phyloP scores from a whole-genome alignment of 2,797 vertebrate species.

The Lemur catta region DNA sequence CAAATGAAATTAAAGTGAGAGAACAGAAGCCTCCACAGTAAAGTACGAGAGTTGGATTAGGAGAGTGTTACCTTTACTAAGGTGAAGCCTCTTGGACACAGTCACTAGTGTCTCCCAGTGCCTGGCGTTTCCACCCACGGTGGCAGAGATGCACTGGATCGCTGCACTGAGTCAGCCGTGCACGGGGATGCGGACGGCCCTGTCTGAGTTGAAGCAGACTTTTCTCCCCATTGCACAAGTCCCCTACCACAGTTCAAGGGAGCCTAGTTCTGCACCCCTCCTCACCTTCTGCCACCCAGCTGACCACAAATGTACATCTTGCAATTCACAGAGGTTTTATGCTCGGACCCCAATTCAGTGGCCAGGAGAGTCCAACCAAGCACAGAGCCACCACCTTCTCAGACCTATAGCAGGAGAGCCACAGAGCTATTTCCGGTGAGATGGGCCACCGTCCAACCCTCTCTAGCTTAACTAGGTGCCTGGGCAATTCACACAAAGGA shows the following conservation, averaged over 20 bases:
- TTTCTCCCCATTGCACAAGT: neutral
- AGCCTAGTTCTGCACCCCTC: neutral
- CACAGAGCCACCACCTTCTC: neutral
- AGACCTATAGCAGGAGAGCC: neutral
- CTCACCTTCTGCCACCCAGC: neutral
- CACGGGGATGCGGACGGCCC: neutral
- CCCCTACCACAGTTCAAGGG: no score
- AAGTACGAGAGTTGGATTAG: conserved; percentile 50
- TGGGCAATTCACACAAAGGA: neutral
- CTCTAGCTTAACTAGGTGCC: neutral
- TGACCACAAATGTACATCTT: neutral
- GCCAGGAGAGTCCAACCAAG: neutral
- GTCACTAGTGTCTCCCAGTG: neutral
- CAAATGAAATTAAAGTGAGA: conserved; percentile 81
- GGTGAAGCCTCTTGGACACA: neutral
- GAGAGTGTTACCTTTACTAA: conserved; percentile 53
- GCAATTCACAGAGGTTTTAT: neutral
- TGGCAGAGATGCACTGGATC: neutral
- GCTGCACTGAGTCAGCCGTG: neutral
- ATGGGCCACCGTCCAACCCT: neutral
- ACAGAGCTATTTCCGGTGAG: rapidly evolving
- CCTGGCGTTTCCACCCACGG: neutral
- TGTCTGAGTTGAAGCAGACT: neutral
- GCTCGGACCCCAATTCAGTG: neutral
- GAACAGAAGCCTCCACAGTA: conserved; percentile 65